phyloP scores from a whole-genome alignment of 2,113 vertebrate species.

The Oreocharis arfaki region DNA sequence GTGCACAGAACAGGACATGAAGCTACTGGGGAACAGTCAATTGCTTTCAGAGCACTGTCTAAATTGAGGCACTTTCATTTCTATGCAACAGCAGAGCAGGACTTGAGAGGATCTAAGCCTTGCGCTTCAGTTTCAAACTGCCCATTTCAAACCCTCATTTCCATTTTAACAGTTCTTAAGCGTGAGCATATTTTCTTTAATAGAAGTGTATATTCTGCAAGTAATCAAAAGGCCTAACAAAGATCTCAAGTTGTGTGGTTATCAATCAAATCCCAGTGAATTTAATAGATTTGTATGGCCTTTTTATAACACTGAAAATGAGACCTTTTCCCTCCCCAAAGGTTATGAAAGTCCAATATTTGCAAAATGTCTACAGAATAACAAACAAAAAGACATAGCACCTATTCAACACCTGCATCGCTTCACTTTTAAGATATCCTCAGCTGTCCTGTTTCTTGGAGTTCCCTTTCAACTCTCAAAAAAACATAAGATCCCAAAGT shows the following conservation, averaged over 20 bases:
- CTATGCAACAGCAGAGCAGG: not conserved
- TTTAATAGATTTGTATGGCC: not conserved
- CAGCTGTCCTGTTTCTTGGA: not conserved
- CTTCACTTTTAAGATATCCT: not conserved
- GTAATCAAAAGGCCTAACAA: not conserved
- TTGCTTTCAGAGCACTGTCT: not conserved
- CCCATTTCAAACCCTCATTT: not conserved
- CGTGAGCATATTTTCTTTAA: not conserved
- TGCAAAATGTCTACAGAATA: not conserved
- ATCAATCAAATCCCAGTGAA: not conserved
- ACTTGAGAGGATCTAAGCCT: not conserved
- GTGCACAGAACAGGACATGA: not conserved
- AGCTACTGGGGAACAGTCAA: not conserved
- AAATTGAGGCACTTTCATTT: not conserved
- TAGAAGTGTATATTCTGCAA: not conserved
- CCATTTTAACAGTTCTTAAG: not conserved
- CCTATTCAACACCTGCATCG: not conserved
- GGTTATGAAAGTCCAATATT: not conserved
- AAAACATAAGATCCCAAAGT: not conserved
- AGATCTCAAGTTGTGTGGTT: not conserved
- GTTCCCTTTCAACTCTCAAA: not conserved
- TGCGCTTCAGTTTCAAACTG: not conserved
- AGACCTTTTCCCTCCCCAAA: accelerated
- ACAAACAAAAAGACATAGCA: not conserved
- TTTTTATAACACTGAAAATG: not conserved